A percentile compares a stretch with the other conserved stretches of the same genome.
Evolutionary conservation across 2,888 invertebrate genomes (phyloP).

Genomic region (Epinotia ramella): DNA sequence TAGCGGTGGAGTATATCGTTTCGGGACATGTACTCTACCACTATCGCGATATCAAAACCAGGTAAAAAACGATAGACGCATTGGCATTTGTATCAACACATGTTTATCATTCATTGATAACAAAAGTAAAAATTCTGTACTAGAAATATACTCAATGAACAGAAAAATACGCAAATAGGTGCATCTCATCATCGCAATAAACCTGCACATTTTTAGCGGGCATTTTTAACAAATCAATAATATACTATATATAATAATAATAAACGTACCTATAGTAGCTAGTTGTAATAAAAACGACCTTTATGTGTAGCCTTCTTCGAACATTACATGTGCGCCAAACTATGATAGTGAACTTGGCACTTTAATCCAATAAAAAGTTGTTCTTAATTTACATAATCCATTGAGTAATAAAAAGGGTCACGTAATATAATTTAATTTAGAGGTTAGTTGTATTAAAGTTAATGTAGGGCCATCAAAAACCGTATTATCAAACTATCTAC

Average conservation of each 20-base stretch:
- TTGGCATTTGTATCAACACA: constrained; percentile 2
- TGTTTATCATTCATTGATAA: neutral
- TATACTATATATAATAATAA: too few species aligned
- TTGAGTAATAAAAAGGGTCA: constrained; percentile 35
- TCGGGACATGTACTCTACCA: neutral
- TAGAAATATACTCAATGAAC: neutral
- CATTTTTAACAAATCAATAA: too few species aligned
- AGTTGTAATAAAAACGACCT: constrained; percentile 2
- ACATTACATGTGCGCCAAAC: neutral
- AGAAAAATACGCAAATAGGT: too few species aligned
- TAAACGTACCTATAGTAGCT: neutral
- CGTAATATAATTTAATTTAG: constrained; percentile 35
- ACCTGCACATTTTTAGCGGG: too few species aligned
- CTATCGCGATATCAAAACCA: neutral
- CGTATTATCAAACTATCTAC: constrained; percentile 9
- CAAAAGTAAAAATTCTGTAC: neutral
- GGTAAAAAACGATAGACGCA: neutral
- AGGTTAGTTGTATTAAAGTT: constrained; percentile 25
- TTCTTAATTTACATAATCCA: constrained; percentile 38
- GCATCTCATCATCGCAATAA: too few species aligned
- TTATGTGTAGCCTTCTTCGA: neutral
- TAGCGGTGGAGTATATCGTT: constrained; percentile 5
- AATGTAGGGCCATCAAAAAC: constrained; percentile 23
- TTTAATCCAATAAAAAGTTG: constrained; percentile 23
- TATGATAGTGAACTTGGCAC: neutral